Percentiles rank a stretch among this genome's conserved stretches.
Conservation (phyloP, 2,113 vertebrate genomes). For the Toxotes jaculatrix region DNA sequence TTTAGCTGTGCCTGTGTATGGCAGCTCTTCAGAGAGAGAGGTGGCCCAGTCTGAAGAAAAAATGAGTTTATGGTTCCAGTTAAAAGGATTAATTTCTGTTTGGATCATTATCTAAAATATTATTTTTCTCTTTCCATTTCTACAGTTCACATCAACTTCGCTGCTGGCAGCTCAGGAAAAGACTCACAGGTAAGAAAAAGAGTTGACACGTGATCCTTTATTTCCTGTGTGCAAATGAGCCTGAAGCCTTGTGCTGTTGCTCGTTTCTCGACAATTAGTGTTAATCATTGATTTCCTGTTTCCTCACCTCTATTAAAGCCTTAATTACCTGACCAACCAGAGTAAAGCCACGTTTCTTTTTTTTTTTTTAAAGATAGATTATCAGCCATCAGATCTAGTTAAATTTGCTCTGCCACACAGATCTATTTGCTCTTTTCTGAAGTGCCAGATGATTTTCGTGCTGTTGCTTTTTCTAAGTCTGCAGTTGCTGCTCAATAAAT, state of each 20-base stretch:
- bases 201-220: background rate
- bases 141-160: conserved; percentile 69
- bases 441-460: conserved; percentile 33
- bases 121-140: conserved; percentile 34
- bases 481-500: conserved; percentile 71
- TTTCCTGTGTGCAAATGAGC: conserved; percentile 32
- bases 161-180: conserved; percentile 66
- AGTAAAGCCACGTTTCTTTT: conserved; percentile 11
- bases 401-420: conserved; percentile 41
- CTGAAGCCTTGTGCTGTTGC: background rate
- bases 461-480: conserved; percentile 47
- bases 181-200: conserved; percentile 74
- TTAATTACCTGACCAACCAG: conserved; percentile 29
- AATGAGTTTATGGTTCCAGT: background rate
- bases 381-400: conserved; percentile 21
- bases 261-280: conserved; percentile 18
- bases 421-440: conserved; percentile 16
- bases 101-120: conserved; percentile 5
- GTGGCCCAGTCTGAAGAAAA: background rate
- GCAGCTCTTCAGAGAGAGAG: background rate
- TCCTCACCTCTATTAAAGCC: conserved; percentile 16
- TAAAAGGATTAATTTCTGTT: background rate
- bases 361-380: background rate
- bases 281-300: conserved; percentile 29
- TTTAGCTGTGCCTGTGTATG: background rate